Conservation (phyloP, 2,888 invertebrate species). For the Timandra comae region DNA sequence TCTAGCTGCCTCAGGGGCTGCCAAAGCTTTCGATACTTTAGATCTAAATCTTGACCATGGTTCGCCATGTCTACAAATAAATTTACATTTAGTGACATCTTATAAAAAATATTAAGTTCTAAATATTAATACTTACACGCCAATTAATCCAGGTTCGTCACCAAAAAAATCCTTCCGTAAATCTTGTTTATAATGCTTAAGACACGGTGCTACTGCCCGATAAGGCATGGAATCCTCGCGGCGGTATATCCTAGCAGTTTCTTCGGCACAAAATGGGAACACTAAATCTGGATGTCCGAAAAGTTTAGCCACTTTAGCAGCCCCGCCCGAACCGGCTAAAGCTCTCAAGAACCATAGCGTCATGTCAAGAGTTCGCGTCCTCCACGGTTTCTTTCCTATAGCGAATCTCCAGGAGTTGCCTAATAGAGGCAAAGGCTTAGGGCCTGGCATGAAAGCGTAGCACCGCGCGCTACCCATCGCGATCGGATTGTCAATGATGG, state of each 20-base stretch:
- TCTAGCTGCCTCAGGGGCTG: constrained; percentile 86
- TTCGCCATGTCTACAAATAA: constrained; percentile 83
- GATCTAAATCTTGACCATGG: constrained; percentile 91
- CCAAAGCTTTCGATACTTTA: constrained; percentile 88
- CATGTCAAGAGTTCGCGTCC: constrained; percentile 73
- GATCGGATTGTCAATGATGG: constrained; percentile 44
- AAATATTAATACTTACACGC: constrained; percentile 79
- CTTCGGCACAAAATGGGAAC: constrained; percentile 84
- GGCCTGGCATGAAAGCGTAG: constrained; percentile 85
- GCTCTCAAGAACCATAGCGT: constrained; percentile 69
- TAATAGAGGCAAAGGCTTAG: constrained; percentile 82
- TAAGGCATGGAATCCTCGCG: constrained; percentile 83
- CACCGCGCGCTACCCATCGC: constrained; percentile 63
- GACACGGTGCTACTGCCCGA: constrained; percentile 84
- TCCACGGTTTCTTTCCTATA: constrained; percentile 65
- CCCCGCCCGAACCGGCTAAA: constrained; percentile 66
- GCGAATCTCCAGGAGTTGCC: constrained; percentile 91
- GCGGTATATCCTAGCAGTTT: constrained; percentile 82
- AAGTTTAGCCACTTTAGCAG: constrained; percentile 80
- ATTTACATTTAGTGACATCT: constrained; percentile 5
- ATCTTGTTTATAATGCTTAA: constrained; percentile 83
- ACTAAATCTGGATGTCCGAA: constrained; percentile 86
- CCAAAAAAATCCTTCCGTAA: constrained; percentile 83
- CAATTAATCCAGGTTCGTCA: constrained; percentile 83
- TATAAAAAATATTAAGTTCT: background rate